These are phyloP conservation scores for Caretta caretta DNA, from an alignment of 2,113 vertebrate genomes.

Conservation along the genomic window DNA sequence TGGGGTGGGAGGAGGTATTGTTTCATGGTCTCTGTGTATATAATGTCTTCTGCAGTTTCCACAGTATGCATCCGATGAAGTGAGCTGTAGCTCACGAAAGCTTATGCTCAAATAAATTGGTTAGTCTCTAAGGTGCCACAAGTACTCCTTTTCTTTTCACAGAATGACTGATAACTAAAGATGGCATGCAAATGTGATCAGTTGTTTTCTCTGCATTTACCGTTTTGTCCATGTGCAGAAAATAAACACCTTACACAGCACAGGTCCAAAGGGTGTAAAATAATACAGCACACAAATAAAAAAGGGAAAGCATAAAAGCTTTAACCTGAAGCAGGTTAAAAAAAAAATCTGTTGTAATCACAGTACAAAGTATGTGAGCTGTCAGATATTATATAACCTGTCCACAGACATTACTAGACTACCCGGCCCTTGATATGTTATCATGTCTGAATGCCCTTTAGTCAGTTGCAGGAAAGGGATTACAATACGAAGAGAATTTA, in stretches of 20 bases:
- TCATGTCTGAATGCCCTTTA: constrained; percentile 21
- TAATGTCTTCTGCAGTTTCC: too few relatives aligned
- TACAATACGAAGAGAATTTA: neutral
- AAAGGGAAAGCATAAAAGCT: neutral
- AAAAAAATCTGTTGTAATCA: constrained; percentile 20
- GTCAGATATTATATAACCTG: constrained; percentile 24
- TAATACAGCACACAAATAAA: neutral
- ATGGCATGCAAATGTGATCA: constrained; percentile 62
- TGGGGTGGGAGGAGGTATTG: too few relatives aligned
- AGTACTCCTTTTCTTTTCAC: too few relatives aligned
- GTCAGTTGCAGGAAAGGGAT: neutral
- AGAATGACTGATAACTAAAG: constrained; percentile 60
- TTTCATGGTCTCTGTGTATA: too few relatives aligned
- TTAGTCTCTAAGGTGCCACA: too few relatives aligned
- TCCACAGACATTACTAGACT: neutral
- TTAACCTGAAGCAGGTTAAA: neutral
- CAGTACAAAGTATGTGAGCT: neutral
- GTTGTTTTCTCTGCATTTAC: constrained; percentile 45
- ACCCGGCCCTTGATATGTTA: neutral
- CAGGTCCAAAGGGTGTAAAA: constrained; percentile 44
- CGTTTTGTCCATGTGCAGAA: constrained; percentile 52
- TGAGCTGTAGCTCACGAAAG: too few relatives aligned
- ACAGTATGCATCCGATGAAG: too few relatives aligned
- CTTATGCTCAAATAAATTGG: too few relatives aligned
- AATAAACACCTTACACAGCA: constrained; percentile 46